A percentile compares a stretch with the other conserved stretches of the same genome.
Conservation (phyloP, 2,888 invertebrate species). For the Stenchaetothrips biformis region DNA sequence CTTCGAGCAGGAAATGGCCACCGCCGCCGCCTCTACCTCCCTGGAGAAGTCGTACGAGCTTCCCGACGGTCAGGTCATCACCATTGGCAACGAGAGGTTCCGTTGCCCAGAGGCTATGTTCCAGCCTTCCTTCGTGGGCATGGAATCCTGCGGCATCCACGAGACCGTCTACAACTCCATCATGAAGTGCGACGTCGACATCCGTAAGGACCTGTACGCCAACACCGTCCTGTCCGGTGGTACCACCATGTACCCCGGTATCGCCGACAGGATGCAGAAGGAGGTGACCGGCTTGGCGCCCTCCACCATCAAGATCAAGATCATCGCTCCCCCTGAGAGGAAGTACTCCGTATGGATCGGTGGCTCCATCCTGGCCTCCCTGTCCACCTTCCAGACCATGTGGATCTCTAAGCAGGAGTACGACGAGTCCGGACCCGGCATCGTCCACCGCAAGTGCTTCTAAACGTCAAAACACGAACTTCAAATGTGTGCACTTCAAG, state of each 20-base stretch:
- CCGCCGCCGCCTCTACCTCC: slow-evolving; percentile 83
- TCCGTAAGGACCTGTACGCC: slow-evolving; percentile 90
- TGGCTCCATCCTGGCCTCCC: slow-evolving; percentile 81
- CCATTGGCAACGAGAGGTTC: slow-evolving; percentile 87
- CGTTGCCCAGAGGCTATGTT: slow-evolving; percentile 72
- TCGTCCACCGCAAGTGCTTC: slow-evolving; percentile 71
- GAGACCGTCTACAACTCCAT: slow-evolving; percentile 94
- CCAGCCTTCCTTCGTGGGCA: slow-evolving; percentile 67
- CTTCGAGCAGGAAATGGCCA: slow-evolving; percentile 89
- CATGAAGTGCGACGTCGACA: slow-evolving; percentile 96
- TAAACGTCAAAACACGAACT: slow-evolving; percentile 45
- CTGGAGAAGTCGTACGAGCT: slow-evolving; percentile 87
- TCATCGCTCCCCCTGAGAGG: slow-evolving; percentile 86
- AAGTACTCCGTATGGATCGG: slow-evolving; percentile 91
- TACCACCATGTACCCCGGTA: slow-evolving; percentile 85
- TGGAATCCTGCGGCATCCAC: slow-evolving; percentile 90
- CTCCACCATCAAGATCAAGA: slow-evolving; percentile 91
- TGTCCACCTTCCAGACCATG: slow-evolving; percentile 88
- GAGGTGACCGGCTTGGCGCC: slow-evolving; percentile 86
- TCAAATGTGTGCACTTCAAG: background rate
- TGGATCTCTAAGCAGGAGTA: slow-evolving; percentile 89
- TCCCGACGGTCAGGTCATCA: slow-evolving; percentile 88
- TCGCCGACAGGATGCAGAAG: slow-evolving; percentile 86
- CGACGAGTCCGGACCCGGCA: slow-evolving; percentile 77
- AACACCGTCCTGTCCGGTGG: slow-evolving; percentile 88